Percentiles rank a stretch among this genome's conserved stretches.
phyloP scores from a whole-genome alignment of 1,140 invertebrate genomes.

The Aphaenogaster rudis region DNA sequence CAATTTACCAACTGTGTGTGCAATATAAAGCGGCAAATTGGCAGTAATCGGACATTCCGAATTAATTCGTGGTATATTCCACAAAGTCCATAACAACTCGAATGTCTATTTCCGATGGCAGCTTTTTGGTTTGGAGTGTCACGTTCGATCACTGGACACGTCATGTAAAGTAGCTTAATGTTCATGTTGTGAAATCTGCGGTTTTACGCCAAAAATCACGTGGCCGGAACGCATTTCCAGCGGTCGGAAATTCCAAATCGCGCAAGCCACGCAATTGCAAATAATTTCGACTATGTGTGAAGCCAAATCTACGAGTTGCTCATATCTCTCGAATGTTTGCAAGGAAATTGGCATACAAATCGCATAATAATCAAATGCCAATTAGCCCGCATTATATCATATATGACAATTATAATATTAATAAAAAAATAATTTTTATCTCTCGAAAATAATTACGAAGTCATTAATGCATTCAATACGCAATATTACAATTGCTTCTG shows the following conservation, averaged over 20 bases:
- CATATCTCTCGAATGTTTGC: not conserved
- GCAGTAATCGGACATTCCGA: constrained; percentile 43
- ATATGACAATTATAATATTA: not conserved
- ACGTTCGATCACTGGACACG: constrained; percentile 17
- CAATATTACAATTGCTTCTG: not conserved
- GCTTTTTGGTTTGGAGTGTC: constrained; percentile 24
- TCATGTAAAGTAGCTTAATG: constrained; percentile 51
- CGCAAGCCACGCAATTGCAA: not conserved
- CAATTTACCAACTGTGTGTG: constrained; percentile 4
- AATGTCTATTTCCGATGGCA: constrained; percentile 33
- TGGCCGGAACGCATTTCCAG: not conserved
- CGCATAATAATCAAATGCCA: not conserved
- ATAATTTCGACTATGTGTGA: constrained; percentile 25
- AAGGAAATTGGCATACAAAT: not conserved
- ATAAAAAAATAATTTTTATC: not conserved
- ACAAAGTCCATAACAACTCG: constrained; percentile 47
- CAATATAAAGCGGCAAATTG: constrained; percentile 52
- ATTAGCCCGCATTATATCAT: not conserved
- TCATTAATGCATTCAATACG: not conserved
- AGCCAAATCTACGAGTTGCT: not conserved
- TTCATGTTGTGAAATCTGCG: constrained; percentile 39
- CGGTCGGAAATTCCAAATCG: constrained; percentile 29
- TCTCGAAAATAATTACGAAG: not conserved
- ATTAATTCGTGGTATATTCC: constrained; percentile 42
- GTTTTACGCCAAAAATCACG: constrained; percentile 49